Conservation (phyloP, 2,113 vertebrate species). For the Potamarius usumacintae region DNA sequence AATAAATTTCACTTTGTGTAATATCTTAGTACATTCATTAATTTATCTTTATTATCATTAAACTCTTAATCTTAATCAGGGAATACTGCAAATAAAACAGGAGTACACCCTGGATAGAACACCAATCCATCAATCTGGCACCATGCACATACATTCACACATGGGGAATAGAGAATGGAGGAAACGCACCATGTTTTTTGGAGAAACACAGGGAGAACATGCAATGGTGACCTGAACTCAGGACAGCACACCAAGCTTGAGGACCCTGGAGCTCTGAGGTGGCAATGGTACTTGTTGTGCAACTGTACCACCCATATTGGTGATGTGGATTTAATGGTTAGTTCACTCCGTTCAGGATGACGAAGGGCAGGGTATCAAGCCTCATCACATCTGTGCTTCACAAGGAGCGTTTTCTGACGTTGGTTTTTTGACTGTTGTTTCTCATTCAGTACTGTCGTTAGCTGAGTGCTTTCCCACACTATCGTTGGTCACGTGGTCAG, state of each 20-base stretch:
- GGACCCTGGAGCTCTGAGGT: neutral
- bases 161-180: neutral
- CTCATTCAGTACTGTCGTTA: neutral
- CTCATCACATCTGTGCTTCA: neutral
- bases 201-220: neutral
- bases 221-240: neutral
- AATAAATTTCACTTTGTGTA: neutral
- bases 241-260: neutral
- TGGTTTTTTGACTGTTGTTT: neutral
- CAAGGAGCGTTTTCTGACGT: neutral
- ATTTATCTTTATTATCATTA: neutral
- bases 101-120: neutral
- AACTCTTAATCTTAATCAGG: neutral
- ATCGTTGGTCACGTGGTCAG: neutral
- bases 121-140: neutral
- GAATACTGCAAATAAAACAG: neutral
- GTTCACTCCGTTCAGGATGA: neutral
- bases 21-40: neutral
- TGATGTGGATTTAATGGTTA: neutral
- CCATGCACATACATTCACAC: neutral
- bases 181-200: neutral
- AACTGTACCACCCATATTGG: neutral
- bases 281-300: neutral
- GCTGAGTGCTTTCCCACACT: neutral
- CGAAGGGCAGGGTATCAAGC: neutral